Conservation (phyloP, 2,113 vertebrate genomes). For the Ardeotis arabs region DNA sequence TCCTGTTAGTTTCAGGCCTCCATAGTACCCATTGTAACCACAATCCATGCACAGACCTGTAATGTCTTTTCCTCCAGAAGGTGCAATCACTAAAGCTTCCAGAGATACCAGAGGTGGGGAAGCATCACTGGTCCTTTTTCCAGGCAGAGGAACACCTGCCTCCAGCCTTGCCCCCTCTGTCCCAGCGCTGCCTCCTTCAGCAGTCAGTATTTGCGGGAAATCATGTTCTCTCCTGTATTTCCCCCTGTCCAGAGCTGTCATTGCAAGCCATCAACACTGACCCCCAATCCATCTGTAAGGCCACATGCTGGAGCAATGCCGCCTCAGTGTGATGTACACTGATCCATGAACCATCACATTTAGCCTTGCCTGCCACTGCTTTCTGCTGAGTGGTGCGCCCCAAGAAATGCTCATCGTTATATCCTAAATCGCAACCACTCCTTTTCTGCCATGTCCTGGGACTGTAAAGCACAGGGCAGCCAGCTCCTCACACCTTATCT, state of each 20-base stretch:
- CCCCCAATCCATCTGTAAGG: not conserved
- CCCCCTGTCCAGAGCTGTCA: not conserved
- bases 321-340: not conserved
- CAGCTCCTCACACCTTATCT: not conserved
- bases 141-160: not conserved
- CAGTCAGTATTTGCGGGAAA: not conserved
- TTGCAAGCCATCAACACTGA: fast-evolving
- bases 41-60: not conserved
- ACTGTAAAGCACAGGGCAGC: not conserved
- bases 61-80: not conserved
- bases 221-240: not conserved
- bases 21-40: not conserved
- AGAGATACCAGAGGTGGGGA: not conserved
- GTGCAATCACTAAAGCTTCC: not conserved
- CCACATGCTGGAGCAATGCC: not conserved
- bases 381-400: not conserved
- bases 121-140: not conserved
- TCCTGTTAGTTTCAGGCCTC: not conserved
- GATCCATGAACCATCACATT: too few species aligned
- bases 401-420: not conserved
- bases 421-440: not conserved
- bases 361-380: not conserved
- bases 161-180: not conserved
- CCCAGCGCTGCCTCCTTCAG: not conserved
- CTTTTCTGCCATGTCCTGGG: not conserved